These are phyloP conservation scores for Hydrocynus forskahlii DNA, from an alignment of 2,797 vertebrate genomes.

Conservation along the genomic window DNA sequence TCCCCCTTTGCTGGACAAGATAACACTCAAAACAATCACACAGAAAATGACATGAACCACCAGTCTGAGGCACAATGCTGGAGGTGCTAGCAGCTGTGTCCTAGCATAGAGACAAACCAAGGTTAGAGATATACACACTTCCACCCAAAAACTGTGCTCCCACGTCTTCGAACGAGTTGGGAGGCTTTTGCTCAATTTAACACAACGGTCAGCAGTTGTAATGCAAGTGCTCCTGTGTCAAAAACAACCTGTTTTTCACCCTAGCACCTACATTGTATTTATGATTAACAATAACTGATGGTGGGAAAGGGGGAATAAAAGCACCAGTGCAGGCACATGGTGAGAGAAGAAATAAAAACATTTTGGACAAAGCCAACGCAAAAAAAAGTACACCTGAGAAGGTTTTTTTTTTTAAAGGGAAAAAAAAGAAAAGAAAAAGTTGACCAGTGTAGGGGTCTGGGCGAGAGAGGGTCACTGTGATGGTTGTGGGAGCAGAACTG, in stretches of 20 bases:
- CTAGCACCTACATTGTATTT: slow-evolving; percentile 31
- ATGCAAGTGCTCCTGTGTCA: slow-evolving; percentile 35
- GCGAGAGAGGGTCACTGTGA: slow-evolving; percentile 41
- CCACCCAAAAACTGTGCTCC: slow-evolving; percentile 29
- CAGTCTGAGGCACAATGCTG: slow-evolving; percentile 40
- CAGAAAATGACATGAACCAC: slow-evolving; percentile 37
- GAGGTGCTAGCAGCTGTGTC: slow-evolving; percentile 56
- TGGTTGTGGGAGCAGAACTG: slow-evolving; percentile 56
- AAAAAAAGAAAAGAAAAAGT: neutral
- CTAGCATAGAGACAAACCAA: slow-evolving; percentile 17
- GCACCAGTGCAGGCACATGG: slow-evolving; percentile 48
- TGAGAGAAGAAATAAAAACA: slow-evolving; percentile 49
- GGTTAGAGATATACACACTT: slow-evolving; percentile 18
- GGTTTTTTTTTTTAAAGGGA: slow-evolving; percentile 19
- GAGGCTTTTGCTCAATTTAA: slow-evolving; percentile 29
- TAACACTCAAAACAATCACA: slow-evolving; percentile 46
- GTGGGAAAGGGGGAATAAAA: slow-evolving; percentile 56
- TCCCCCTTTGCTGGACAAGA: slow-evolving; percentile 47
- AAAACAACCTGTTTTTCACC: slow-evolving; percentile 41
- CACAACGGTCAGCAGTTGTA: slow-evolving; percentile 34
- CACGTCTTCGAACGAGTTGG: slow-evolving; percentile 20
- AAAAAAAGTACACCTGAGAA: slow-evolving; percentile 62
- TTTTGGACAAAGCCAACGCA: slow-evolving; percentile 69
- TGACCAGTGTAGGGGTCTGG: slow-evolving; percentile 55
- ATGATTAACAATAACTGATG: slow-evolving; percentile 60